phyloP scores from a whole-genome alignment of 2,797 vertebrate genomes.

The Sebastes nivosus region DNA sequence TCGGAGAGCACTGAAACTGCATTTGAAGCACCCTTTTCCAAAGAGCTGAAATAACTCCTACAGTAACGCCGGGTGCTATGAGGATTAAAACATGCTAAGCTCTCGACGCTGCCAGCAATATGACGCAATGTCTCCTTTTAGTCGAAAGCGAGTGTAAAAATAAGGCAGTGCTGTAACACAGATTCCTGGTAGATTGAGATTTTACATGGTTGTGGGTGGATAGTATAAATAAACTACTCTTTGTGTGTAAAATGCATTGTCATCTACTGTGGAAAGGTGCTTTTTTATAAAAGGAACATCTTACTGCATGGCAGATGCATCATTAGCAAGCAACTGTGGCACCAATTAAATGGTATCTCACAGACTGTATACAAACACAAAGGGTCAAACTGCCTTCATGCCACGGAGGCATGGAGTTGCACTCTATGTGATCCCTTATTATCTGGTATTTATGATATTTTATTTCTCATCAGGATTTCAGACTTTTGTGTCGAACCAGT shows the following conservation, averaged over 20 bases:
- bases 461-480: not conserved
- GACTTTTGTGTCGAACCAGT: not conserved
- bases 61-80: not conserved
- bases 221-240: slow-evolving; percentile 9
- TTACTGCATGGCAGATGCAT: not conserved
- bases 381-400: not conserved
- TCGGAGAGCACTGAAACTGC: slow-evolving; percentile 15
- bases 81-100: slow-evolving; percentile 25
- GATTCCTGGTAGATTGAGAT: not conserved
- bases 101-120: not conserved
- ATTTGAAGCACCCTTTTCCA: slow-evolving; percentile 31
- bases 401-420: not conserved
- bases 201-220: not conserved
- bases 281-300: not conserved
- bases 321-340: slow-evolving; percentile 17
- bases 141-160: slow-evolving; percentile 19
- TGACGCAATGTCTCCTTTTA: not conserved
- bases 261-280: not conserved
- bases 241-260: slow-evolving; percentile 8
- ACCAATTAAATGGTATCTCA: slow-evolving; percentile 4
- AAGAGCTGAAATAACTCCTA: slow-evolving; percentile 12
- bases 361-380: not conserved
- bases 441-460: not conserved
- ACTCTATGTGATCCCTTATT: not conserved
- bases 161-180: not conserved